Evolutionary conservation across 2,888 invertebrate species (phyloP).

Genomic region (Glaucopsyche alexis): DNA sequence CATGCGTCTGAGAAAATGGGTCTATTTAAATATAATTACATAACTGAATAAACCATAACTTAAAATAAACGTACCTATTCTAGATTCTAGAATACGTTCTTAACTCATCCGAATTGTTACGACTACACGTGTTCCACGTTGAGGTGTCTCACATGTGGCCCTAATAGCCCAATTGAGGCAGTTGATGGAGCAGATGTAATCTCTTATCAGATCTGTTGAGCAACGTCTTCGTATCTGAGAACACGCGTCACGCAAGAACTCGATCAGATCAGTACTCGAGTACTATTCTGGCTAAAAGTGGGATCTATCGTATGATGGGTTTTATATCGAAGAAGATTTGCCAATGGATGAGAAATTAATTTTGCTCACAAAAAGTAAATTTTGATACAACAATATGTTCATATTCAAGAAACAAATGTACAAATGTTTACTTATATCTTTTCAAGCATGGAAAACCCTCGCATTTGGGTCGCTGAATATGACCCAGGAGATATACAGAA

Average conservation of each 20-base stretch:
- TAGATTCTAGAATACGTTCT: background rate
- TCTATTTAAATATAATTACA: conserved; percentile 17
- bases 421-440: too few species aligned
- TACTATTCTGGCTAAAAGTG: background rate
- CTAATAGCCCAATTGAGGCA: conserved; percentile 1
- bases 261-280: conserved; percentile 2
- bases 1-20: background rate
- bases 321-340: background rate
- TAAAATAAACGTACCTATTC: background rate
- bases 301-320: background rate
- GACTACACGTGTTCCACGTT: background rate
- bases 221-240: background rate
- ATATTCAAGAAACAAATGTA: too few species aligned
- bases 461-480: too few species aligned
- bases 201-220: conserved; percentile 17
- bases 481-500: conserved; percentile 12
- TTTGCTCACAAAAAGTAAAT: too few species aligned
- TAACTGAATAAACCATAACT: background rate
- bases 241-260: background rate
- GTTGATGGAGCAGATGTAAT: conserved; percentile 4
- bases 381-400: too few species aligned
- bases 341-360: background rate
- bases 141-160: conserved; percentile 8
- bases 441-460: too few species aligned
- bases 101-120: background rate